Evolutionary conservation across 2,797 vertebrate genomes (phyloP).

Genomic region (Malurus leucopterus): DNA sequence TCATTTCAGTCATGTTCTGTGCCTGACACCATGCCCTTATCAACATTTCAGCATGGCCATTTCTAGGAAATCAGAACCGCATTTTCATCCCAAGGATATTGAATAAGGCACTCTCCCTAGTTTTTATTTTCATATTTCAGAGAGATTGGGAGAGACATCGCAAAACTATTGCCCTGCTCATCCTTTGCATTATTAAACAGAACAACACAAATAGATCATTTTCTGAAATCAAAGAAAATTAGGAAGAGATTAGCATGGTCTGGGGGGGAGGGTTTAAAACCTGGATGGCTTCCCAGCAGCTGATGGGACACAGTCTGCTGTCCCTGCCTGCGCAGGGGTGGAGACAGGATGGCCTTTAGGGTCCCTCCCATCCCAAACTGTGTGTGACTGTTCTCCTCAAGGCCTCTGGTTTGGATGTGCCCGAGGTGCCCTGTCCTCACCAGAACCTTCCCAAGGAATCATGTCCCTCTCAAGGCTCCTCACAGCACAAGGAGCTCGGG

Average conservation of each 20-base stretch:
- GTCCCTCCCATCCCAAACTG: neutral
- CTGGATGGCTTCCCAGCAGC: neutral
- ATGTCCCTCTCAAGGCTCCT: neutral
- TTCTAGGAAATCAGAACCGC: neutral
- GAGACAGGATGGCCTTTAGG: neutral
- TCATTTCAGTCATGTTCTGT: neutral
- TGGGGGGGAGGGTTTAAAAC: neutral
- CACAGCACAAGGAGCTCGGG: neutral
- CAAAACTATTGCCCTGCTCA: neutral
- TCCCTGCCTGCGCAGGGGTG: neutral
- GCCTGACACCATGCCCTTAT: accelerated
- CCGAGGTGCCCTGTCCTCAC: neutral
- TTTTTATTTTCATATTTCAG: neutral
- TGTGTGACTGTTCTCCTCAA: neutral
- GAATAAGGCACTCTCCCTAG: neutral
- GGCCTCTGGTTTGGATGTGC: accelerated
- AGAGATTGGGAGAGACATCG: neutral
- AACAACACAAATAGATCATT: neutral
- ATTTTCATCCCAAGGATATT: neutral
- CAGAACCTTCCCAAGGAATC: accelerated
- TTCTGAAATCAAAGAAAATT: neutral
- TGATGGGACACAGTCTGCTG: neutral
- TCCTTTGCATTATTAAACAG: neutral
- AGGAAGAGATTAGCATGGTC: neutral
- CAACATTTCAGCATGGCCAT: accelerated